Conservation (phyloP, 2,113 vertebrate genomes). For the Paedocypris sp. region DNA sequence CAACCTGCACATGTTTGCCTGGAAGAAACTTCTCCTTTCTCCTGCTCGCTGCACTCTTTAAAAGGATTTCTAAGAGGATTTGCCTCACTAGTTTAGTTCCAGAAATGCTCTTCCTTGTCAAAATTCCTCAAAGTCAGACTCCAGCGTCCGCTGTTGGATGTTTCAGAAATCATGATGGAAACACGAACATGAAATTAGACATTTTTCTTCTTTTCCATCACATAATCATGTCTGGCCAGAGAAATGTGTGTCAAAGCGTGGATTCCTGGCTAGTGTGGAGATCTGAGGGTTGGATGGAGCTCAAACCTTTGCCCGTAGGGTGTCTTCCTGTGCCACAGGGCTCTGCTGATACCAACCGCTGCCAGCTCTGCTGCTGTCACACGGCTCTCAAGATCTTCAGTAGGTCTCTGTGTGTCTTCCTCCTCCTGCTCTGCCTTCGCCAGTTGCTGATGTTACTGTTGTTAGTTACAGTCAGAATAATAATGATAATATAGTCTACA, state of each 20-base stretch:
- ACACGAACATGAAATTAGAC: constrained; percentile 32
- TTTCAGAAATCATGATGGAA: constrained; percentile 35
- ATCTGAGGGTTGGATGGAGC: constrained; percentile 35
- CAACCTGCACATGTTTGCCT: constrained; percentile 59
- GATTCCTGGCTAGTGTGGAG: constrained; percentile 35
- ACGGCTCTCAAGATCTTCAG: constrained; percentile 2
- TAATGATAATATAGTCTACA: no score
- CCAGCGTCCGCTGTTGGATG: constrained; percentile 41
- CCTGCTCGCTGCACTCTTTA: constrained; percentile 52
- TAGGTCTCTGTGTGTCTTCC: neutral
- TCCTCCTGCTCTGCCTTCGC: no score
- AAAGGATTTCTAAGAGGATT: constrained; percentile 70
- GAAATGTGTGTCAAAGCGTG: neutral
- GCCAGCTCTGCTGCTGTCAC: constrained; percentile 1
- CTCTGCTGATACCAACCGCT: constrained; percentile 11
- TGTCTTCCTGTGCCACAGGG: constrained; percentile 25
- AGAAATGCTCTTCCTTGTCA: constrained; percentile 56
- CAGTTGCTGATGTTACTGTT: no score
- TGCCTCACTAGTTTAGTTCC: constrained; percentile 64
- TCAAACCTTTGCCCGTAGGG: constrained; percentile 11
- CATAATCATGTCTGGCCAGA: neutral
- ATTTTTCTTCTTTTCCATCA: neutral
- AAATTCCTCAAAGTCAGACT: constrained; percentile 66
- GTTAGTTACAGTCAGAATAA: no score
- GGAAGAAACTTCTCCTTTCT: constrained; percentile 54